Percentiles rank a stretch among this genome's conserved stretches.
These are phyloP conservation scores for Lepus europaeus DNA, from an alignment of 2,113 vertebrate genomes.

Conservation along the genomic window DNA sequence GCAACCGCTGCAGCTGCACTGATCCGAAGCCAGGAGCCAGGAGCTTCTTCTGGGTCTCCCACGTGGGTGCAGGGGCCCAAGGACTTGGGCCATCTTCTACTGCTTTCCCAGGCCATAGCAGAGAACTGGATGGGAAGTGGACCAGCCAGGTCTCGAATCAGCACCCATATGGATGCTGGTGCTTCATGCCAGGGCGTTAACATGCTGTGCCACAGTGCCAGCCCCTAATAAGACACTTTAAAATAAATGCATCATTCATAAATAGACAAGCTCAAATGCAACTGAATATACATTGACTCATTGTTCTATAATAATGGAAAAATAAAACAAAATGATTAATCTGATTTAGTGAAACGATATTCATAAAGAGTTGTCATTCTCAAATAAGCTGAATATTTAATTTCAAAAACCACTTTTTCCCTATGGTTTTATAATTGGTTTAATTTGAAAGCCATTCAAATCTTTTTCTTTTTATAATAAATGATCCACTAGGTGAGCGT, in stretches of 20 bases:
- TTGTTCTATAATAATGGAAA: conserved; percentile 62
- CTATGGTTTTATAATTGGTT: conserved; percentile 58
- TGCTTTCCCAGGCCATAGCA: no score
- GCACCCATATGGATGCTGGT: no score
- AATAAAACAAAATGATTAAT: conserved; percentile 62
- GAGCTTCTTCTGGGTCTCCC: no score
- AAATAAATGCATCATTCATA: not conserved
- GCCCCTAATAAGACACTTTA: no score
- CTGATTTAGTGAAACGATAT: not conserved
- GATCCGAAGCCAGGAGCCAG: no score
- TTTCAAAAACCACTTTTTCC: conserved; percentile 37
- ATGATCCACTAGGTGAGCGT: conserved; percentile 55
- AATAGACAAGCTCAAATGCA: not conserved
- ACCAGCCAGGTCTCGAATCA: no score
- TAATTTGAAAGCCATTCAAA: conserved; percentile 66
- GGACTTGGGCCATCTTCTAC: no score
- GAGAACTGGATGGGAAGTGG: no score
- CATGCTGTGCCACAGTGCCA: no score
- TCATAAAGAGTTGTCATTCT: conserved; percentile 63
- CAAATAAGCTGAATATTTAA: conserved; percentile 69
- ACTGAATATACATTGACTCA: not conserved
- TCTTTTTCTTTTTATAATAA: conserved; percentile 46
- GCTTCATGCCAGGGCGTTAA: no score
- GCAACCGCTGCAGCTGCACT: no score
- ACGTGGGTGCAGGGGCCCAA: no score